Evolutionary conservation across 2,113 vertebrate species (phyloP), one percentile per base, ranked within the genome.

Genomic region (Nansenia antarctica): DNA sequence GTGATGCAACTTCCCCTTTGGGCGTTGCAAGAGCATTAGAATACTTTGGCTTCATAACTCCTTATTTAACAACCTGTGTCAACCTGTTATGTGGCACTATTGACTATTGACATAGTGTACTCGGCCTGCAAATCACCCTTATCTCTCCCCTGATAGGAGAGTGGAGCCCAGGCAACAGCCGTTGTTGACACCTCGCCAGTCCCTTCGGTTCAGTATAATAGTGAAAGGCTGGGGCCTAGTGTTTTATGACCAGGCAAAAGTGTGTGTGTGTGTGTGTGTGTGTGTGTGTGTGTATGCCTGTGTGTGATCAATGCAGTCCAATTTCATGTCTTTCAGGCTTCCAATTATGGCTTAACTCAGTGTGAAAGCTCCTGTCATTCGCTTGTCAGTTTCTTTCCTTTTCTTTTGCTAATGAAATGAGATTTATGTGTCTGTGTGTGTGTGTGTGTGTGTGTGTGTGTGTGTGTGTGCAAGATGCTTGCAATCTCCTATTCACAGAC

Each of bases 361-460:
- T 22, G 72, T 79, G 77, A 72, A 76, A 78, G 74, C 69, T 71
- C 12, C 74, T 73, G 79, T 82, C 84, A 81, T 59, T 70, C 42
- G 42, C 42, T n/a, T 47, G 42, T 47, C 45, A 14, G n/a, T n/a
- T 72, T 42, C 20, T 70, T 73, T 77, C 65, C 64, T 68, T 62
- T 69, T 35, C 18, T 57, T 47, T 27, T 29, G 3, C 55, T 74
- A 74, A 76, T 79, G 60, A 82, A 82, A 77, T 71, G 61, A 75
- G 69, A 69, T 34, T 15, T 12, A n/a, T 47, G 42, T 47, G 42
- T 47, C 39, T 42, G 14, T 47, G 42, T 47, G 42, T 47, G 42
- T 47, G 14, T 47, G 5, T 18, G 65, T 22, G 42, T 37, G 62
- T 70, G 70, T 54, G 72, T 80, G 76, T 42, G 37, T 42, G 37